These are phyloP conservation scores for Meloidogyne exigua DNA, from an alignment of 1,140 invertebrate species.

Conservation along the genomic window DNA sequence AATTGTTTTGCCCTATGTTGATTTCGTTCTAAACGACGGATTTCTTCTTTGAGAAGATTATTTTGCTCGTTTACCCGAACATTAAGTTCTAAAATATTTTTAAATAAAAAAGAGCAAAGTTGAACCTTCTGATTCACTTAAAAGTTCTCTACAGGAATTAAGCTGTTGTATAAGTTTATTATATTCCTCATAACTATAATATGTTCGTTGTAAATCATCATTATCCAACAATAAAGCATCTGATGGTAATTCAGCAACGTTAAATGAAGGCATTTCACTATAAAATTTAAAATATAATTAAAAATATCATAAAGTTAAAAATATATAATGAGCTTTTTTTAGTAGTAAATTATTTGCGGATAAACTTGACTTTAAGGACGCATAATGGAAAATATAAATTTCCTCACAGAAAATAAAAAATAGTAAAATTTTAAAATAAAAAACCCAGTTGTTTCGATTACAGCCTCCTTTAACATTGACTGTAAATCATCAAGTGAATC, in stretches of 20 bases:
- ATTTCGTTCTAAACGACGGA: constrained; percentile 39
- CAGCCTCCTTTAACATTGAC: constrained; percentile 16
- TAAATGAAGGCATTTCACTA: constrained; percentile 17
- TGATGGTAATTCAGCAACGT: constrained; percentile 11
- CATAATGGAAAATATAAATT: too few relatives aligned
- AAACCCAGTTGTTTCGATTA: not conserved
- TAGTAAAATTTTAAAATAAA: not conserved
- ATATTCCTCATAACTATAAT: constrained; percentile 9
- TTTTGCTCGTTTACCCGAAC: constrained; percentile 35
- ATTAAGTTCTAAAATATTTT: constrained; percentile 29
- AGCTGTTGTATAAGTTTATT: constrained; percentile 26
- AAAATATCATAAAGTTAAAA: too few relatives aligned
- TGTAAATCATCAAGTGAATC: constrained; percentile 17
- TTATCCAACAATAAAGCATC: not conserved
- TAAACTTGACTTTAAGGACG: too few relatives aligned
- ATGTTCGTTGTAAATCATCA: constrained; percentile 11
- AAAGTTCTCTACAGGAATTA: constrained; percentile 34
- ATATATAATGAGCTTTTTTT: too few relatives aligned
- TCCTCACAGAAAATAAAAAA: too few relatives aligned
- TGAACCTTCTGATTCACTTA: constrained; percentile 35
- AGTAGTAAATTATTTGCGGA: too few relatives aligned
- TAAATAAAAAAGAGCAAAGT: not conserved
- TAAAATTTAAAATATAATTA: not conserved
- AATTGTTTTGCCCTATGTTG: constrained; percentile 38
- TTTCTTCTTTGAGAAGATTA: constrained; percentile 41